Percentiles rank a stretch among this genome's conserved stretches.
phyloP scores from a whole-genome alignment of 2,113 vertebrate species.

The Rhineura floridana region DNA sequence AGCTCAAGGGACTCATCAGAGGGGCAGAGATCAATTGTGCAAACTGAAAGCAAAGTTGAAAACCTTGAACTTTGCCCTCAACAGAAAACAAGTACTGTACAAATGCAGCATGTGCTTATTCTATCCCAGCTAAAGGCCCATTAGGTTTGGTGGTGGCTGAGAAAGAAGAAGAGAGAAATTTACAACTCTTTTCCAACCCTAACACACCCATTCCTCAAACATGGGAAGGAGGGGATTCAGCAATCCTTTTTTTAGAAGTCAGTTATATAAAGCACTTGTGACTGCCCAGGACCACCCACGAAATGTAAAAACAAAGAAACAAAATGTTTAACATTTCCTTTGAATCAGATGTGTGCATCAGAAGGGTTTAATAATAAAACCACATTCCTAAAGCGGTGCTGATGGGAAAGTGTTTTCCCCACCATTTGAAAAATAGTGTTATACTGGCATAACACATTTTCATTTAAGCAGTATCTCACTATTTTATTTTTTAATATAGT shows the following conservation, averaged over 20 bases:
- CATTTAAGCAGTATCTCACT: not conserved
- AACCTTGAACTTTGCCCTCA: conserved; percentile 57
- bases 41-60: conserved; percentile 55
- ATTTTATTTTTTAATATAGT: not conserved
- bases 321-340: not conserved
- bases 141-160: not conserved
- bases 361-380: not conserved
- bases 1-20: conserved; percentile 25
- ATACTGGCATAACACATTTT: not conserved
- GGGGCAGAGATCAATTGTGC: conserved; percentile 42
- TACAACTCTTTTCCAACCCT: not conserved
- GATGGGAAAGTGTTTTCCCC: not conserved
- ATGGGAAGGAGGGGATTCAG: too few species aligned
- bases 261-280: not conserved
- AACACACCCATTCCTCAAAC: not conserved
- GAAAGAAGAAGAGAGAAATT: not conserved
- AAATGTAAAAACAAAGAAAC: not conserved
- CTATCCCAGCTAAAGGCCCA: not conserved
- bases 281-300: not conserved
- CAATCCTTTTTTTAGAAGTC: not conserved
- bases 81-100: not conserved
- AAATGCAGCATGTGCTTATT: not conserved
- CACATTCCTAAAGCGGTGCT: not conserved
- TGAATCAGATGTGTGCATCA: not conserved
- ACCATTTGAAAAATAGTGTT: not conserved